Evolutionary conservation across 2,888 invertebrate genomes (phyloP).

Genomic region (Acrobasis repandana): DNA sequence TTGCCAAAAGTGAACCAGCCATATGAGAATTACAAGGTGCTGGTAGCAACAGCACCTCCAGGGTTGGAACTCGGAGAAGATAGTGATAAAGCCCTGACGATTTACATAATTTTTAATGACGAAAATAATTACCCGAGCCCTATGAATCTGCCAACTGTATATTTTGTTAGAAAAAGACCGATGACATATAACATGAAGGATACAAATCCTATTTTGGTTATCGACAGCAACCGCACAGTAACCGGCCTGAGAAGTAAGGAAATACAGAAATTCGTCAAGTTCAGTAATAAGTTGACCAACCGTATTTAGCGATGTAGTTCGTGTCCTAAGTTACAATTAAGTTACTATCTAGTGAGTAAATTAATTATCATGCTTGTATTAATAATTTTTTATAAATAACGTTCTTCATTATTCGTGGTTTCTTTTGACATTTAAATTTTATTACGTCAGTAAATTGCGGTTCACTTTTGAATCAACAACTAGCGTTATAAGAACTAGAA

Average conservation of each 20-base stretch:
- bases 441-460: too few species aligned
- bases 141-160: constrained; percentile 55
- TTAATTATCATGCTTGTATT: too few species aligned
- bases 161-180: constrained; percentile 55
- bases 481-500: too few species aligned
- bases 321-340: too few species aligned
- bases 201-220: constrained; percentile 55
- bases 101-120: constrained; percentile 65
- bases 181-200: constrained; percentile 31
- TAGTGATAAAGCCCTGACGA: constrained; percentile 44
- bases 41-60: constrained; percentile 66
- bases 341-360: too few species aligned
- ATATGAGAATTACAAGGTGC: constrained; percentile 57
- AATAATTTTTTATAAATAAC: too few species aligned
- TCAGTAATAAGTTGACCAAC: constrained; percentile 57
- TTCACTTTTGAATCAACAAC: too few species aligned
- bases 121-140: constrained; percentile 30
- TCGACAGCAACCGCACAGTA: constrained; percentile 67
- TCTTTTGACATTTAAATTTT: too few species aligned
- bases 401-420: too few species aligned
- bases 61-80: constrained; percentile 47
- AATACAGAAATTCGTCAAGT: constrained; percentile 58
- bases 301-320: constrained; percentile 22
- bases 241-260: constrained; percentile 66
- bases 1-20: constrained; percentile 58